These are phyloP conservation scores for Aleiodes sp. DNA, from an alignment of 1,140 invertebrate species.

Conservation along the genomic window DNA sequence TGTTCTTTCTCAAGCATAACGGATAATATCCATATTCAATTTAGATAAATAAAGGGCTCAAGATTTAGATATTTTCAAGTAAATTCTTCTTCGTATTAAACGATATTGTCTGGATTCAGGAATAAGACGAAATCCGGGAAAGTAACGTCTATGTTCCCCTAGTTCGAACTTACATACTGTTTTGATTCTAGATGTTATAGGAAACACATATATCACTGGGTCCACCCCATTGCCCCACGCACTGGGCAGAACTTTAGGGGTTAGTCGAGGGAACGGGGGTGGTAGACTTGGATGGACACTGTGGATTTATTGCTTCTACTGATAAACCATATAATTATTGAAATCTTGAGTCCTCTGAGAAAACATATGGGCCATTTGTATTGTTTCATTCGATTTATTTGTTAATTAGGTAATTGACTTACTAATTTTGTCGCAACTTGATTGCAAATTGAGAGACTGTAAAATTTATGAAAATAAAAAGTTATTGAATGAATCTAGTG, in stretches of 20 bases:
- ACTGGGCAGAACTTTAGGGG: conserved; percentile 22
- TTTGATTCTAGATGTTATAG: conserved; percentile 60
- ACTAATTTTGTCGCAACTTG: too few species aligned
- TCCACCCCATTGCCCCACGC: conserved; percentile 46
- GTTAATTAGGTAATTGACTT: neutral
- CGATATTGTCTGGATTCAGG: neutral
- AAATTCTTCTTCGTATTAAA: neutral
- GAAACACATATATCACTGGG: conserved; percentile 56
- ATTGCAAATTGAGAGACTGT: too few species aligned
- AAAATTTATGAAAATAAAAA: too few species aligned
- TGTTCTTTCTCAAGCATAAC: too few species aligned
- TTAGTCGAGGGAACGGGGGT: conserved; percentile 10
- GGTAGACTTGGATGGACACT: conserved; percentile 39
- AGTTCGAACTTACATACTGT: conserved; percentile 42
- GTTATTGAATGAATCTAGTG: too few species aligned
- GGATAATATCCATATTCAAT: too few species aligned
- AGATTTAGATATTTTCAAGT: too few species aligned
- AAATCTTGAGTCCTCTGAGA: conserved; percentile 30
- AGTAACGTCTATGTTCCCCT: too few species aligned
- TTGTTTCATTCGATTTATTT: neutral
- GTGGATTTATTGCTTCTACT: conserved; percentile 41
- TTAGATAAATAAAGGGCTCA: too few species aligned
- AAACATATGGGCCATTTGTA: neutral
- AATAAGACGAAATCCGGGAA: neutral
- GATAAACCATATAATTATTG: conserved; percentile 43